Evolutionary conservation across 2,888 invertebrate species (phyloP), one percentile per base, ranked within the genome.

Genomic region (Pyrrhia umbra): DNA sequence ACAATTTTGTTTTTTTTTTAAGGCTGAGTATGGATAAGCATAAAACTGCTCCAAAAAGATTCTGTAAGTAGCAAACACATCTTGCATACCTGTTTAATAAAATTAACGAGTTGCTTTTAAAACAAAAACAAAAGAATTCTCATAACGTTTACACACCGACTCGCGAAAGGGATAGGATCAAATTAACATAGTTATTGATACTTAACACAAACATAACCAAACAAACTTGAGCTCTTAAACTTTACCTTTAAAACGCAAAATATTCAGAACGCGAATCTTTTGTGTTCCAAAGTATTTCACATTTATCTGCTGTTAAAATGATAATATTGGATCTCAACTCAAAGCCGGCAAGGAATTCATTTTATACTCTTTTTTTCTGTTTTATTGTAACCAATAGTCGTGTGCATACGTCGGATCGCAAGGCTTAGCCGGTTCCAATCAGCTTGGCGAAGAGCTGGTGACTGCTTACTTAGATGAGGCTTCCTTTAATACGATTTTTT

Each of bases 371-470:
- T 16, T 2, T 27, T 25, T 40, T 67, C 42, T 15, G 1, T 25
- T 20, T n/a, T 21, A 0, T 0, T 20, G 1, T 25, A 56, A 27
- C 2, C 5, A 1, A 25, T 27, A 34, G 18, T 16, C 40, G 18
- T 54, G 6, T 10, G 37, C 8, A 34, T 18, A 20, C 25, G 23
- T 34, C 10, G 8, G 9, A 23, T 37, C 6, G 10, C 8, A 10
- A 27, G 37, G 56, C 54, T 72, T 42, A 34, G 27, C n/a, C 13
- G 23, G 25, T 54, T 60, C 57, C 45, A 58, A 70, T 69, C 62
- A 50, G 21, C 6, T 58, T n/a, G 18, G 40, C 43, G 37, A 49
- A 49, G 18, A 16, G 18, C 16, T 40, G 9, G 21, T 8, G 21
- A 18, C 25, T 37, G 37, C 39, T 57, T 39, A 42, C 43, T n/a